Percentiles rank a stretch among this genome's conserved stretches.
Conservation (phyloP, 2,888 invertebrate species). For the Dione vanillae region DNA sequence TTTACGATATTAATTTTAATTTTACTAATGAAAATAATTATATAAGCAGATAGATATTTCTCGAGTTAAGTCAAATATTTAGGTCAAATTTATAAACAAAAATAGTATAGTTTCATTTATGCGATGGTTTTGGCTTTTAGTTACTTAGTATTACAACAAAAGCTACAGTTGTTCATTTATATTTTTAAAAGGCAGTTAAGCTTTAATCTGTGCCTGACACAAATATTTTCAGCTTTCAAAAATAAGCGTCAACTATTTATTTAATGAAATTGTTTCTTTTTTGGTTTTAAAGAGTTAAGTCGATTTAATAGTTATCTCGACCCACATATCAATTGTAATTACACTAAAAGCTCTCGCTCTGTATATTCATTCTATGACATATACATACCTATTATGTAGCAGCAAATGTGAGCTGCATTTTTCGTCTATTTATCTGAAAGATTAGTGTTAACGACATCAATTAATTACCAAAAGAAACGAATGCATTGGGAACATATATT, state of each 20-base stretch:
- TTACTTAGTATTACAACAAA: conserved; percentile 3
- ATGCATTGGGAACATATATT: too few species aligned
- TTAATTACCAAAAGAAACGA: too few species aligned
- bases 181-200: neutral
- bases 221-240: conserved; percentile 16
- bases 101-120: too few species aligned
- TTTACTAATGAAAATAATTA: too few species aligned
- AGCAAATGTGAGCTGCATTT: neutral
- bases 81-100: neutral
- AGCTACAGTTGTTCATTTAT: neutral
- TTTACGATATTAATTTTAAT: too few species aligned
- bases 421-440: neutral
- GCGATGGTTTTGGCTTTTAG: neutral
- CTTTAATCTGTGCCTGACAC: conserved; percentile 4
- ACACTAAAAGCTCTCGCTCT: conserved; percentile 18
- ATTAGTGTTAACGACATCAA: neutral
- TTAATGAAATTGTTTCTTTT: neutral
- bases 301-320: neutral
- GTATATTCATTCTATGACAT: conserved; percentile 10
- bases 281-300: neutral
- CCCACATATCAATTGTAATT: conserved; percentile 20
- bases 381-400: neutral
- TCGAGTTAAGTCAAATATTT: neutral
- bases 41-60: neutral
- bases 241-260: neutral